Conservation (phyloP, 92 coral and sea anemone genomes). For the Hydrozoanthus gracilis region DNA sequence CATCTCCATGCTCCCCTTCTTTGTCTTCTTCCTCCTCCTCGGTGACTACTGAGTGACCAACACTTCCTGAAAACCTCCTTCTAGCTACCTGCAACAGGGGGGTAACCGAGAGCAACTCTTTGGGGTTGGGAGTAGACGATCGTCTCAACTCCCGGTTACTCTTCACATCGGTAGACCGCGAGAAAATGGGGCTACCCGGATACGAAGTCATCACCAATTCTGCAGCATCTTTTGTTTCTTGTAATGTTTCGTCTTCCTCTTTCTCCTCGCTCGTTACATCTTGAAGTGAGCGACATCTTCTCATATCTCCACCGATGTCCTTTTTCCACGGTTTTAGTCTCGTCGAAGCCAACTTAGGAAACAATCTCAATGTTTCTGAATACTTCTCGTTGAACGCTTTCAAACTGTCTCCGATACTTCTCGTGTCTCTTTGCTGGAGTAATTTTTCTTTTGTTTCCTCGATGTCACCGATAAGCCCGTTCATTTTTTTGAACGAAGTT, state of each 20-base stretch:
- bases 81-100: constrained; percentile 30
- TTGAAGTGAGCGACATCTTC: constrained; percentile 34
- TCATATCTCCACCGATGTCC: constrained; percentile 21
- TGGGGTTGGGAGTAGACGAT: constrained; percentile 42
- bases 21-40: constrained; percentile 29
- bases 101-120: constrained; percentile 35
- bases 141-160: constrained; percentile 31
- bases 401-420: constrained; percentile 8
- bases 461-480: background rate
- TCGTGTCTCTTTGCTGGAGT: background rate
- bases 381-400: constrained; percentile 30
- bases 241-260: background rate
- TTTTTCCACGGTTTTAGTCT: background rate
- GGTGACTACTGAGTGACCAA: constrained; percentile 25
- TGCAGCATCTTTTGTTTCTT: background rate
- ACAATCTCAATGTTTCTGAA: constrained; percentile 25
- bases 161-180: constrained; percentile 6
- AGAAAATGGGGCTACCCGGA: constrained; percentile 11
- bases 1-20: background rate
- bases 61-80: constrained; percentile 24
- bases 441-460: background rate
- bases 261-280: constrained; percentile 7
- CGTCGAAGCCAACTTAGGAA: constrained; percentile 27
- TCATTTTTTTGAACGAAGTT: constrained; percentile 6
- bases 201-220: constrained; percentile 1